Evolutionary conservation across 2,113 vertebrate genomes (phyloP), one percentile per base, ranked within the genome.

Genomic region (Chrysemys picta): DNA sequence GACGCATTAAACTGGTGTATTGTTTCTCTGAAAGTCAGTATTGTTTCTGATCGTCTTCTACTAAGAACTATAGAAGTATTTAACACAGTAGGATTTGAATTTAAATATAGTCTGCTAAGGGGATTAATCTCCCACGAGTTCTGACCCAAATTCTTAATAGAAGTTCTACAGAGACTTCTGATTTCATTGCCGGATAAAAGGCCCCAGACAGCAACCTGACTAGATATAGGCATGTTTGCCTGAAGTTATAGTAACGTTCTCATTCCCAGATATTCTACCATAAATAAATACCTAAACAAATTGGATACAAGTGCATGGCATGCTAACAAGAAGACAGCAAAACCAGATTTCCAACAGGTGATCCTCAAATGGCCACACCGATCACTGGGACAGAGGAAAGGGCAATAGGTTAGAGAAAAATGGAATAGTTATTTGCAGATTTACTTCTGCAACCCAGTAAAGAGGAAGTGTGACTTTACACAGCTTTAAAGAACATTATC

Each of bases 81-180:
- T 53, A 91, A 65, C 84, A 57, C 11, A 8, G 14, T 89, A 0
- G 0, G 76, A 94, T 93, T 92, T 89, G 12, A 89, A 17, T 86
- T 94, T 91, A 80, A 95, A 82, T 38, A 87, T 53, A 93, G 89
- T 80, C 56, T 95, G 49, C 65, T 78, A 27, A 90, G 42, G 53
- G 31, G 65, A 89, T 92, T 56, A 92, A 90, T 89, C 82, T 84
- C n/a, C 54, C 90, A 45, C 49, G 91, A 25, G 25, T 80, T 45
- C 38, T 94, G 72, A 14, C 81, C 89, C 84, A 82, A 93, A 94
- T 95, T 96, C 79, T 89, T 11, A 3, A 53, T 35, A 5, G 8
- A 35, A 75, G 22, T 42, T 45, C 5, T 11, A 17, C 47, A 0
- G 0, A 86, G 82, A 29, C 72, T 88, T 94, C 59, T n/a, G 6